These are phyloP conservation scores for Bucorvus abyssinicus DNA, from an alignment of 2,797 vertebrate genomes.

Conservation along the genomic window DNA sequence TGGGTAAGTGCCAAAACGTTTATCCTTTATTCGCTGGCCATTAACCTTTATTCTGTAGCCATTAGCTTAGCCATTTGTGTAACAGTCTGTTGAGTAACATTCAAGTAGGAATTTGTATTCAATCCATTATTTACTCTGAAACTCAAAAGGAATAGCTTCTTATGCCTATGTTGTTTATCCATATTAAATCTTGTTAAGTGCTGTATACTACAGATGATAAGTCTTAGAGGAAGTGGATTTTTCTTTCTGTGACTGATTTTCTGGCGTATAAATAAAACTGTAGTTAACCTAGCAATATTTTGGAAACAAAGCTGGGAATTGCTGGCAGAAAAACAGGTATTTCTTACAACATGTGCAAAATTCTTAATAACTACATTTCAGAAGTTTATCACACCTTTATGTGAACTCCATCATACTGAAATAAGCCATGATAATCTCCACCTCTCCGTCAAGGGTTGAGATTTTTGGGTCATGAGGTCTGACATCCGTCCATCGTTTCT, in stretches of 20 bases:
- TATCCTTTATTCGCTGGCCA: slow-evolving; percentile 64
- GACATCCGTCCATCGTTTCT: not conserved
- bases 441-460: not conserved
- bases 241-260: not conserved
- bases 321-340: not conserved
- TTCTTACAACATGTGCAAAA: not conserved
- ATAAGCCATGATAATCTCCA: not conserved
- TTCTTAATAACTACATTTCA: not conserved
- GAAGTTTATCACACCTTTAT: not conserved
- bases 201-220: not conserved
- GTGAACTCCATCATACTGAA: not conserved
- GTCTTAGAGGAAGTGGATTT: not conserved
- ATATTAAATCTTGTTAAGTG: slow-evolving; percentile 16
- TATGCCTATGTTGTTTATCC: slow-evolving; percentile 8
- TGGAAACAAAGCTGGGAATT: not conserved
- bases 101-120: slow-evolving; percentile 57
- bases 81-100: slow-evolving; percentile 47
- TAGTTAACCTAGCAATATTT: not conserved
- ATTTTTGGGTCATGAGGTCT: not conserved
- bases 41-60: slow-evolving; percentile 67
- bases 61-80: slow-evolving; percentile 64
- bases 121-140: slow-evolving; percentile 53
- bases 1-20: slow-evolving; percentile 60
- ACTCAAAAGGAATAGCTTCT: slow-evolving; percentile 6
- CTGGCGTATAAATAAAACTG: not conserved